Evolutionary conservation across 2,888 invertebrate genomes (phyloP).

Genomic region (Himalopsyche japonica): DNA sequence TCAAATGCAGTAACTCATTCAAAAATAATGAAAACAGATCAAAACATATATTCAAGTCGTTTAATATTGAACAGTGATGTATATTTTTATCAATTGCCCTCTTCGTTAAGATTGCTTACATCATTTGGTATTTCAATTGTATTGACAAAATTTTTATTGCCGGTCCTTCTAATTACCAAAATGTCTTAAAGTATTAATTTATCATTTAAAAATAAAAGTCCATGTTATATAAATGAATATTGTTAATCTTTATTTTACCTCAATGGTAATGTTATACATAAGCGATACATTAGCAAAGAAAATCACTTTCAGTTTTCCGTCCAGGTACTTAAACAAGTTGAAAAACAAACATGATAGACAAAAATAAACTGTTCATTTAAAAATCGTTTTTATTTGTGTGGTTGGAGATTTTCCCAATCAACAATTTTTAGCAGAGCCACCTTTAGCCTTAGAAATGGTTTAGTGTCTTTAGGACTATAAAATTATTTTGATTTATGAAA

Average conservation of each 20-base stretch:
- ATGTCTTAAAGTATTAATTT: not conserved
- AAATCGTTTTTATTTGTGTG: not conserved
- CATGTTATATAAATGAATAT: constrained; percentile 31
- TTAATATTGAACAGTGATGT: too few species aligned
- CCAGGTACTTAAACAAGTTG: constrained; percentile 15
- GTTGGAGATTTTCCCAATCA: not conserved
- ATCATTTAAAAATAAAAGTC: constrained; percentile 26
- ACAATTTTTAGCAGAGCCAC: not conserved
- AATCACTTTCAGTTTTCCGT: constrained; percentile 8
- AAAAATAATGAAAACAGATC: too few species aligned
- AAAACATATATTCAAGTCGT: too few species aligned
- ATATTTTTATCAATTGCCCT: too few species aligned
- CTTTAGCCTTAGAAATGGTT: too few species aligned
- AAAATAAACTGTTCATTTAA: constrained; percentile 19
- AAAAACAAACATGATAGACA: not conserved
- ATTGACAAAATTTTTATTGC: not conserved
- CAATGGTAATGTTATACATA: constrained; percentile 28
- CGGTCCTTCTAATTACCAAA: not conserved
- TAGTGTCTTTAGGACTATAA: too few species aligned
- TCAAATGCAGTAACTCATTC: too few species aligned
- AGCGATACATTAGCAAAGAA: constrained; percentile 27
- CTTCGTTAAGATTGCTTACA: too few species aligned
- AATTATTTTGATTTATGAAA: too few species aligned
- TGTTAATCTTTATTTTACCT: constrained; percentile 26
- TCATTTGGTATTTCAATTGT: too few species aligned